Percentiles rank a stretch among this genome's conserved stretches.
Conservation (phyloP, 2,113 vertebrate species). For the Falco punctatus region DNA sequence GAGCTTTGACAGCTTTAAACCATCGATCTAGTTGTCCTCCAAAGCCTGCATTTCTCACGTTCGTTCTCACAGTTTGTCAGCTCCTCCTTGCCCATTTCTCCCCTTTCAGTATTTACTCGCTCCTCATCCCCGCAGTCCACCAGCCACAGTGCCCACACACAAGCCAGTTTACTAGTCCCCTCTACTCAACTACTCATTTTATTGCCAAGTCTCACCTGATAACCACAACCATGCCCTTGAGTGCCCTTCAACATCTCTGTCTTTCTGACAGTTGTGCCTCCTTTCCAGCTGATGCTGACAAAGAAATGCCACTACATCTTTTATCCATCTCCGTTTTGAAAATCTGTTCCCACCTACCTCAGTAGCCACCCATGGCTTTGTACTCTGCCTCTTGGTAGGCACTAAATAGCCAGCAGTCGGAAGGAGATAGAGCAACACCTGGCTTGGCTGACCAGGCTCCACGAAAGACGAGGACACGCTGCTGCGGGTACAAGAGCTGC, state of each 20-base stretch:
- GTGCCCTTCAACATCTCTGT: background rate
- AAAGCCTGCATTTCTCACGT: background rate
- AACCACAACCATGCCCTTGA: background rate
- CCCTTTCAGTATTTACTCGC: background rate
- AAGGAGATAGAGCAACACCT: background rate
- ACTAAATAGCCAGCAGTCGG: background rate
- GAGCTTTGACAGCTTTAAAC: background rate
- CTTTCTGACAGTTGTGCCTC: background rate
- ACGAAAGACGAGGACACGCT: background rate
- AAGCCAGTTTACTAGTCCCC: background rate
- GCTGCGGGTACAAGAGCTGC: background rate
- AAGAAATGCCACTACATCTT: background rate
- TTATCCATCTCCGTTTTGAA: background rate
- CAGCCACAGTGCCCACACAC: fast-evolving
- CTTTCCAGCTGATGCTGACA: background rate
- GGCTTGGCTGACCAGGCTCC: background rate
- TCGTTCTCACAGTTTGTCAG: background rate
- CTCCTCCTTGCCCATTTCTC: background rate
- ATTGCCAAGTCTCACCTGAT: background rate
- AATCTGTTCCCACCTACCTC: background rate
- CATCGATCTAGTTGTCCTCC: background rate
- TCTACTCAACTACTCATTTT: background rate
- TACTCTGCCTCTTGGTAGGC: background rate
- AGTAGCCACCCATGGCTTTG: background rate
- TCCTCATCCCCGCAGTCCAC: background rate